Conservation (phyloP, 2,888 invertebrate genomes). For the Hemaris fuciformis region DNA sequence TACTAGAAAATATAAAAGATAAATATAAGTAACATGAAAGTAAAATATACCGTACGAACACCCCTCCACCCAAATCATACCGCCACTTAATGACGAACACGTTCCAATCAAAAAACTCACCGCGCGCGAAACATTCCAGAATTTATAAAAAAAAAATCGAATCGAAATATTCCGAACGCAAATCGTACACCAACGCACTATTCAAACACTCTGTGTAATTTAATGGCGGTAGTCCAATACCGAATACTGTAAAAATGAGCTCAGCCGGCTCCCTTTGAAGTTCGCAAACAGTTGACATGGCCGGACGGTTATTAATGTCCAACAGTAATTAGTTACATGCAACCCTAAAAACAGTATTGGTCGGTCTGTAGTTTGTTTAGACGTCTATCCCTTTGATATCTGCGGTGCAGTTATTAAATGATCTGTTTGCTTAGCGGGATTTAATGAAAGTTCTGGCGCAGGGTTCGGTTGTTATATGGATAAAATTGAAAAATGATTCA, state of each 20-base stretch:
- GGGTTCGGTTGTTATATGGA: no score
- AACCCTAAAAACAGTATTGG: neutral
- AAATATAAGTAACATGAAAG: no score
- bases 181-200: neutral
- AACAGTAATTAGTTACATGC: slow-evolving; percentile 1
- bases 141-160: no score
- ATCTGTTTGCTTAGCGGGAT: no score
- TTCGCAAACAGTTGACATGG: slow-evolving; percentile 6
- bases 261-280: slow-evolving; percentile 8
- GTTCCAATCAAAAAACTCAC: no score
- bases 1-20: no score
- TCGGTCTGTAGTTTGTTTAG: neutral
- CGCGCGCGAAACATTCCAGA: neutral
- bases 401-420: no score
- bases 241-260: slow-evolving; percentile 2
- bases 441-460: no score
- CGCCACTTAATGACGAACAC: no score
- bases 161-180: neutral
- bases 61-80: no score
- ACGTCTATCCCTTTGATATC: neutral
- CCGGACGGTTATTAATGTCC: neutral
- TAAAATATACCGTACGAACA: no score
- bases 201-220: slow-evolving; percentile 5
- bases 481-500: no score
- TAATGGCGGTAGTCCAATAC: neutral